Percentiles rank a stretch among this genome's conserved stretches.
Evolutionary conservation across 2,797 vertebrate genomes (phyloP).

Genomic region (Gymnothorax reevesii): DNA sequence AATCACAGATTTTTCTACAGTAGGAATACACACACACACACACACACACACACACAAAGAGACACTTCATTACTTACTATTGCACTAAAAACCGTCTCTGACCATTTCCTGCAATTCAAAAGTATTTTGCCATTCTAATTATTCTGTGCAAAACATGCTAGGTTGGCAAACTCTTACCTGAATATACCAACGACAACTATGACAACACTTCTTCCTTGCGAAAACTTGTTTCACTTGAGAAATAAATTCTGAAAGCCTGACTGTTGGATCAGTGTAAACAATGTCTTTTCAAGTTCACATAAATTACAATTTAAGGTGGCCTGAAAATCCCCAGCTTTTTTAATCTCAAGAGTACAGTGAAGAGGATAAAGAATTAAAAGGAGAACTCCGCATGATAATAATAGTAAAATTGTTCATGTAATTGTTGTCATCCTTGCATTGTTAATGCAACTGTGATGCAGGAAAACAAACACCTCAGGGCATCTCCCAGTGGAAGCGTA

Average conservation of each 20-base stretch:
- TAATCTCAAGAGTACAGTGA: too few relatives aligned
- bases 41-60: slow-evolving; percentile 21
- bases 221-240: too few relatives aligned
- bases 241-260: too few relatives aligned
- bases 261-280: too few relatives aligned
- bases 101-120: neutral
- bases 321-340: too few relatives aligned
- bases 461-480: neutral
- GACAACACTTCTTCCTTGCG: too few relatives aligned
- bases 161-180: neutral
- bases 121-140: neutral
- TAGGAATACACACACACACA: slow-evolving; percentile 55
- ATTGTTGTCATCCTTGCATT: neutral
- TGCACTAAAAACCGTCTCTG: slow-evolving; percentile 45
- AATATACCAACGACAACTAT: neutral
- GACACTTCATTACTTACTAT: slow-evolving; percentile 66
- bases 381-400: neutral
- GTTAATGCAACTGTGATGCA: neutral
- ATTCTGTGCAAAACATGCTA: neutral
- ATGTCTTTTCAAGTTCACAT: too few relatives aligned
- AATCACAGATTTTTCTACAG: slow-evolving; percentile 69
- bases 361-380: neutral
- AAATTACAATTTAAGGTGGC: too few relatives aligned
- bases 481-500: neutral
- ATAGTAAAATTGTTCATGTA: neutral